phyloP scores from a whole-genome alignment of 2,797 vertebrate species.

The Acanthornis magna region DNA sequence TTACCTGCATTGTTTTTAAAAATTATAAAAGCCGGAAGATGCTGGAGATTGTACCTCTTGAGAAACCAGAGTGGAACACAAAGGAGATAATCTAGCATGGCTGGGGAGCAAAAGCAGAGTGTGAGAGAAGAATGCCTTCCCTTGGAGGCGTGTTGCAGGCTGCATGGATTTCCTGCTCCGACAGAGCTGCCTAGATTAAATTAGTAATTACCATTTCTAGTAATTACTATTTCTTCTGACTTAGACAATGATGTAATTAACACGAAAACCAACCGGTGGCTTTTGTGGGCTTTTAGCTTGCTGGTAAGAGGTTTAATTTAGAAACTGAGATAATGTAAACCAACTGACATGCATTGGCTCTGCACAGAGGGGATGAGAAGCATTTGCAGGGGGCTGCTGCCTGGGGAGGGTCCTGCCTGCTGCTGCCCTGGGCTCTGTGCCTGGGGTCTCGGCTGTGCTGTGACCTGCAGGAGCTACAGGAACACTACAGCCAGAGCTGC shows the following conservation, averaged over 20 bases:
- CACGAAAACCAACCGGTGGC: slow-evolving; percentile 24
- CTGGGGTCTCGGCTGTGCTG: not conserved
- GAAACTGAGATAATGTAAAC: slow-evolving; percentile 20
- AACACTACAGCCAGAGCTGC: not conserved
- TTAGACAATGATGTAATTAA: slow-evolving; percentile 51
- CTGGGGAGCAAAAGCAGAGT: not conserved
- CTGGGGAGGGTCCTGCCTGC: not conserved
- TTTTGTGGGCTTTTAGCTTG: slow-evolving; percentile 30
- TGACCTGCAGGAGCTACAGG: not conserved
- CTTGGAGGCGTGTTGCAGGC: not conserved
- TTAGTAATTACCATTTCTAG: slow-evolving; percentile 50
- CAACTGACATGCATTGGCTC: not conserved
- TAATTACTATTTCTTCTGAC: slow-evolving; percentile 55
- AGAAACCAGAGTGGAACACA: not conserved
- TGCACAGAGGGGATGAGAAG: not conserved
- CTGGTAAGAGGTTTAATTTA: slow-evolving; percentile 28
- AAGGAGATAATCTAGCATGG: not conserved
- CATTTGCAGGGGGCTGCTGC: not conserved
- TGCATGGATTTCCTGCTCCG: slow-evolving; percentile 9
- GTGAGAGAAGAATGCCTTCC: not conserved
- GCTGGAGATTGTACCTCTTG: not conserved
- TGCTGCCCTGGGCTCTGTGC: not conserved
- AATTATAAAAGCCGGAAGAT: not conserved
- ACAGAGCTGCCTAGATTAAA: slow-evolving; percentile 39
- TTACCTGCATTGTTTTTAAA: not conserved